These are phyloP conservation scores for Hyles vespertilio DNA, from an alignment of 1,140 invertebrate genomes.

Conservation along the genomic window DNA sequence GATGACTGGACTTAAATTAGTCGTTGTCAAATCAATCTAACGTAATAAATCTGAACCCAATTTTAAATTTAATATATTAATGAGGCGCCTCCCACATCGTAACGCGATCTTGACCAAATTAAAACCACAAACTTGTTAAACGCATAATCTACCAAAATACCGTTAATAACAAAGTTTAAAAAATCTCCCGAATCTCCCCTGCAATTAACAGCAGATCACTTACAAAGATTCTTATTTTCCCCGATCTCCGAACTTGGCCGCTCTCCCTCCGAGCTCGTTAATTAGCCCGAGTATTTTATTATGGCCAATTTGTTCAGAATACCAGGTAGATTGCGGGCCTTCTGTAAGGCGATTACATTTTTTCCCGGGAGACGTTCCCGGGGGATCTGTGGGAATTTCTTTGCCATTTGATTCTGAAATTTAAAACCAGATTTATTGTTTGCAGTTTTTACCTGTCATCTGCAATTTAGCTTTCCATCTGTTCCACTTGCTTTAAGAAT, in stretches of 20 bases:
- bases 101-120: no score
- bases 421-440: not conserved
- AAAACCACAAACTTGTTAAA: no score
- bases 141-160: no score
- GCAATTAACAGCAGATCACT: no score
- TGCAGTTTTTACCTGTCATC: not conserved
- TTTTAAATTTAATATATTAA: no score
- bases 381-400: not conserved
- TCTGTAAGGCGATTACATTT: slow-evolving; percentile 43
- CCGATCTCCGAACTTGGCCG: not conserved
- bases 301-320: slow-evolving; percentile 66
- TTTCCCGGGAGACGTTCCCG: slow-evolving; percentile 19
- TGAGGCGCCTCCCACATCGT: no score
- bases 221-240: no score
- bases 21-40: no score
- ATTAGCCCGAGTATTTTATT: slow-evolving; percentile 68
- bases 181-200: no score
- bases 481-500: not conserved
- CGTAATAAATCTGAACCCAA: no score
- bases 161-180: no score
- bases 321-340: slow-evolving; percentile 53
- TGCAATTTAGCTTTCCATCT: not conserved
- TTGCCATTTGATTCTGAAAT: not conserved
- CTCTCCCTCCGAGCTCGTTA: slow-evolving; percentile 40
- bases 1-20: no score